phyloP scores from a whole-genome alignment of 2,797 vertebrate species.

The Xenopus petersii region DNA sequence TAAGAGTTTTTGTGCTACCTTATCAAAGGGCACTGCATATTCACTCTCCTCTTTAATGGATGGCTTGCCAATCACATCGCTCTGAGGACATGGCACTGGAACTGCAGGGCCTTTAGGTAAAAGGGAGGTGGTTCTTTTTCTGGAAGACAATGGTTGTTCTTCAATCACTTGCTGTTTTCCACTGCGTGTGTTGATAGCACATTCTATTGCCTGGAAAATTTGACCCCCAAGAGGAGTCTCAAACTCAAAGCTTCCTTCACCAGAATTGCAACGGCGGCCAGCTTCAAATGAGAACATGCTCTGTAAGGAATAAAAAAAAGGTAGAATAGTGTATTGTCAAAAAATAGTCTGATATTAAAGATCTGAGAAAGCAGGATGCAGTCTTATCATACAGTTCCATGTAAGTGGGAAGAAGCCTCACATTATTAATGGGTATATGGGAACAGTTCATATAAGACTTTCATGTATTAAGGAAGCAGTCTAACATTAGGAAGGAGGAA shows the following conservation, averaged over 20 bases:
- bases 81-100: not conserved
- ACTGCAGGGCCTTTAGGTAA: not conserved
- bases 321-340: not conserved
- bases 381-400: not conserved
- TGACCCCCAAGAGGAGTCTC: conserved; percentile 80
- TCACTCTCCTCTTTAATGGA: conserved; percentile 65
- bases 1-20: conserved; percentile 62
- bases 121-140: not conserved
- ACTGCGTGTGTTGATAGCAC: conserved; percentile 68
- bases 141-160: not conserved
- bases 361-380: not conserved
- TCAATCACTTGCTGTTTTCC: conserved; percentile 8
- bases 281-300: conserved; percentile 89
- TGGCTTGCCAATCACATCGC: not conserved
- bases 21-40: conserved; percentile 83
- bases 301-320: conserved; percentile 55
- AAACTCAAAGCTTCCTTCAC: conserved; percentile 89
- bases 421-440: too few relatives aligned
- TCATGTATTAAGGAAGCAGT: too few relatives aligned
- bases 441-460: too few relatives aligned
- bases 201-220: conserved; percentile 80
- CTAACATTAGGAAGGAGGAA: too few relatives aligned
- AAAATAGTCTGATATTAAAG: not conserved
- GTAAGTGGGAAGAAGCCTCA: too few relatives aligned
- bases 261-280: conserved; percentile 80